Percentiles rank a stretch among this genome's conserved stretches.
phyloP scores from a whole-genome alignment of 2,797 vertebrate genomes.

The Centropyge bicolor region DNA sequence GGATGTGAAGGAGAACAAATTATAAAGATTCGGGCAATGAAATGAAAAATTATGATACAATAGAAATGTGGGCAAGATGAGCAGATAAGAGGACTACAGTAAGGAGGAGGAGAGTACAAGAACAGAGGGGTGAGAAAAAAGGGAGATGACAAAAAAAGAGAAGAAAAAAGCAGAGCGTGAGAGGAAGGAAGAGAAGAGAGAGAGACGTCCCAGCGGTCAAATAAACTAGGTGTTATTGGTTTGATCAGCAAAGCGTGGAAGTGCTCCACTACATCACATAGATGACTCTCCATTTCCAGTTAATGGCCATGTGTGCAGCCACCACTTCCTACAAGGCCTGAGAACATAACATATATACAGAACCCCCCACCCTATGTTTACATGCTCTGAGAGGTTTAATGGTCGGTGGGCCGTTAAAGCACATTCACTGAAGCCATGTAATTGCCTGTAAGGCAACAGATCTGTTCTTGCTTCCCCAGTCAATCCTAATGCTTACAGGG shows the following conservation, averaged over 20 bases:
- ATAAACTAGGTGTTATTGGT: constrained; percentile 75
- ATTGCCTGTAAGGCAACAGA: constrained; percentile 23
- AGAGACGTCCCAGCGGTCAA: constrained; percentile 65
- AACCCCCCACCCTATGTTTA: constrained; percentile 29
- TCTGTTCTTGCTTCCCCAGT: not conserved
- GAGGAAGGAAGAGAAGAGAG: not conserved
- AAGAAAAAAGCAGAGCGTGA: constrained; percentile 5
- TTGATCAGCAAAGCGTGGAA: constrained; percentile 74
- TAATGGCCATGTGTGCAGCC: constrained; percentile 63
- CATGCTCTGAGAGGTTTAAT: constrained; percentile 45
- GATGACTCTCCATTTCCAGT: constrained; percentile 58
- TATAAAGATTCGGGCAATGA: constrained; percentile 51
- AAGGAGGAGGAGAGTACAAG: constrained; percentile 24
- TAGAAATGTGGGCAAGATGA: constrained; percentile 50
- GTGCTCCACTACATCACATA: constrained; percentile 65
- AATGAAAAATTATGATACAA: constrained; percentile 64
- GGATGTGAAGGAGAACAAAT: constrained; percentile 61
- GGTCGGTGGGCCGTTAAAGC: constrained; percentile 33
- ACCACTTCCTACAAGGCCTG: constrained; percentile 32
- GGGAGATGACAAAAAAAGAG: not conserved
- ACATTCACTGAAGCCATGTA: constrained; percentile 32
- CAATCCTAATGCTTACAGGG: constrained; percentile 31
- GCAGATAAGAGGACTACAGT: constrained; percentile 56
- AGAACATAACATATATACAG: constrained; percentile 20
- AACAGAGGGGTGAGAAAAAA: constrained; percentile 10